Base-by-base conservation (phyloP, 2,797 vertebrate species). In the Gymnothorax javanicus region DNA sequence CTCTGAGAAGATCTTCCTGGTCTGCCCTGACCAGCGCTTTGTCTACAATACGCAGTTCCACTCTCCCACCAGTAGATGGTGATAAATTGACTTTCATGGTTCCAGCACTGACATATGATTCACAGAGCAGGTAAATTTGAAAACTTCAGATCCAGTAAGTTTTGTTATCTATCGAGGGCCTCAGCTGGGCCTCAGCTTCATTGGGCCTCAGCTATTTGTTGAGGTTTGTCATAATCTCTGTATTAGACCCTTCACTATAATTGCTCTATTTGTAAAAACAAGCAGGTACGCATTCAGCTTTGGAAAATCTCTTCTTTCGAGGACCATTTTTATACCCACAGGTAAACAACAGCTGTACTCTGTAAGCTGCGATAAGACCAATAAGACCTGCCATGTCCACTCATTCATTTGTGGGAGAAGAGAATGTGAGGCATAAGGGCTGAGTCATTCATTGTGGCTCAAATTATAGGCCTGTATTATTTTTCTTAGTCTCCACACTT, bases 401-500 rank as follows among this genome's bases (percentile, higher is more conserved):
- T 90, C 88, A 90, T 92, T 90, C 89, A 89, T 90, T 88, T 84
- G 64, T n/a, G 4, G 90, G 50, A 81, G 20, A 56, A 56, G 52
- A 56, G 52, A 20, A 17, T 81, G 3, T 20, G 77, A 54, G 77
- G 52, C 20, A n/a, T 86, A 90, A 75, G 88, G 87, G 89, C 91
- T 85, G 85, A 85, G 77, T 56, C 58, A 54, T 88, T 90, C 93
- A 89, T 90, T 91, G 84, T 59, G 4, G 91, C 92, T 93, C 0
- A 59, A 88, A 92, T 93, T 91, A 75, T 88, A 88, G 84, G 89
- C 89, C 88, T 60, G 91, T 92, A 91, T 93, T 93, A 89, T 88
- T 89, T 94, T 92, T 90, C 92, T n/a, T 87, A 90, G 93, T 93
- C 94, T 92, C 94, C 94, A 85, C 69, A 91, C 92, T 91, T 89